Percentiles rank a stretch among this genome's conserved stretches.
phyloP scores from a whole-genome alignment of 64 coral and sea anemone genomes.

The Pocillopora verrucosa region DNA sequence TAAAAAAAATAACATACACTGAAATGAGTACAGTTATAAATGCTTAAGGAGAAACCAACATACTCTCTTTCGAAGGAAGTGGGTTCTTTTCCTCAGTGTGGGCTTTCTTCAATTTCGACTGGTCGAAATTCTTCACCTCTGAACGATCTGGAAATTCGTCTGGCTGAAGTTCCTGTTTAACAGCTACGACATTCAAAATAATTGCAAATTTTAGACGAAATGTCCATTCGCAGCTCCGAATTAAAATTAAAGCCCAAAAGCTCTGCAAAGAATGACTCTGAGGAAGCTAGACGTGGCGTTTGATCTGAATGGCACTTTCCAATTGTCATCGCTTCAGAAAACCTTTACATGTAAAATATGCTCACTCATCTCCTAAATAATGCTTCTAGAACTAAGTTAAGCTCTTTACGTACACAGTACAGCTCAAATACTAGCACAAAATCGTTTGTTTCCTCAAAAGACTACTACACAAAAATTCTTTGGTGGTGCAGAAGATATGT shows the following conservation, averaged over 20 bases:
- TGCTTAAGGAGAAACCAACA: neutral
- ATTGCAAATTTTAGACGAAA: neutral
- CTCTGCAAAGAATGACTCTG: neutral
- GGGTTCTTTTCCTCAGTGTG: conserved; percentile 62
- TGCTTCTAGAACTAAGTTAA: neutral
- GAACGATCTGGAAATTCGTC: conserved; percentile 66
- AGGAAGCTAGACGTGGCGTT: neutral
- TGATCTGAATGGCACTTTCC: neutral
- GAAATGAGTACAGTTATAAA: neutral
- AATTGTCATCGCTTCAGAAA: neutral
- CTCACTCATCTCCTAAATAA: neutral
- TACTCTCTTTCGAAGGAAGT: conserved; percentile 62
- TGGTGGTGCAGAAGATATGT: neutral
- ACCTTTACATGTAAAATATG: neutral
- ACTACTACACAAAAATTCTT: conserved; percentile 1
- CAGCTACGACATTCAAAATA: conserved; percentile 20
- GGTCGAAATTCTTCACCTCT: conserved; percentile 49
- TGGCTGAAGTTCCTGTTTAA: conserved; percentile 73
- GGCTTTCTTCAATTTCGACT: conserved; percentile 47
- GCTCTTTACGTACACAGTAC: neutral
- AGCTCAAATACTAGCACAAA: neutral
- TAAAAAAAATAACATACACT: conserved; percentile 9
- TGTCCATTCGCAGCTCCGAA: neutral
- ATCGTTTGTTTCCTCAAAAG: neutral
- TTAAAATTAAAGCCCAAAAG: neutral